phyloP scores from a whole-genome alignment of 1,140 invertebrate species.

The Hyposmocoma kahamanoa region DNA sequence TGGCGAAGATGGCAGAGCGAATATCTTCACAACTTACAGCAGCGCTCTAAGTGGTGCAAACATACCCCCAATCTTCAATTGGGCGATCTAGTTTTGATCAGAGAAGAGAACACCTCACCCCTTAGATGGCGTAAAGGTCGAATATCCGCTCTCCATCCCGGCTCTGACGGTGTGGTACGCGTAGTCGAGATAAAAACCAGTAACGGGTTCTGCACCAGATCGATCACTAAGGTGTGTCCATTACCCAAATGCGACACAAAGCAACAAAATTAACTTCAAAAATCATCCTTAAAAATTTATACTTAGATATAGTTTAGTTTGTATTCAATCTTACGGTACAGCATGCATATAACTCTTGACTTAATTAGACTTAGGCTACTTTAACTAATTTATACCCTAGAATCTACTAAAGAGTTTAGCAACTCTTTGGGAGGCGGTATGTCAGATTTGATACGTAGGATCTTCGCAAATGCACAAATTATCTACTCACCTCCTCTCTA shows the following conservation, averaged over 20 bases:
- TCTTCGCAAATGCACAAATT: too few relatives aligned
- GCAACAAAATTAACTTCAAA: not conserved
- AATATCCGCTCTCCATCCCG: not conserved
- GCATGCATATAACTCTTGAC: too few relatives aligned
- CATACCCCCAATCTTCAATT: conserved; percentile 7
- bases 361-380: too few relatives aligned
- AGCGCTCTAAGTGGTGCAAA: conserved; percentile 26
- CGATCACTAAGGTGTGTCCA: not conserved
- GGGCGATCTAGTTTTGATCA: conserved; percentile 18
- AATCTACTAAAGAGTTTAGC: not conserved
- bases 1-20: conserved; percentile 29
- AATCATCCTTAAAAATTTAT: not conserved
- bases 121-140: not conserved
- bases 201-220: not conserved
- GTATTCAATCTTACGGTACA: too few relatives aligned
- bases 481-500: too few relatives aligned
- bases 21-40: conserved; percentile 30
- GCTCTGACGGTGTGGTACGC: not conserved
- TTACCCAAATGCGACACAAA: too few relatives aligned
- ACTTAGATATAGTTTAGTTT: not conserved
- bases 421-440: not conserved
- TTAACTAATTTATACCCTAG: too few relatives aligned
- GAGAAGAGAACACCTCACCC: not conserved
- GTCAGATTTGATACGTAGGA: too few relatives aligned
- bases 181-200: not conserved